Conservation (phyloP, 2,888 invertebrate genomes). For the Calliopum simillimum region DNA sequence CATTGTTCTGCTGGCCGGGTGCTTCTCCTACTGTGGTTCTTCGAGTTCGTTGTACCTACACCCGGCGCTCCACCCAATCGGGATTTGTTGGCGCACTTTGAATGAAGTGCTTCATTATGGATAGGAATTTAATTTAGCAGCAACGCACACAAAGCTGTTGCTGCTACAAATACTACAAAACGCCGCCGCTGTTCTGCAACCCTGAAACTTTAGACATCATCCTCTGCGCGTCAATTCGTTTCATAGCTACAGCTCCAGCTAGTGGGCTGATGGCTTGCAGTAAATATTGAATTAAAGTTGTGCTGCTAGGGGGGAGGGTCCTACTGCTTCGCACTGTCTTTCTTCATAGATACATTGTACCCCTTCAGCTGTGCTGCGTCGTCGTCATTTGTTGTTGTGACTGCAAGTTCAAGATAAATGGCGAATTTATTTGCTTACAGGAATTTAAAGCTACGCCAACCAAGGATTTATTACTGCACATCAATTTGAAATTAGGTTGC, state of each 20-base stretch:
- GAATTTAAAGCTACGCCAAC: conserved; percentile 27
- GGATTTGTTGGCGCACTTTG: not conserved
- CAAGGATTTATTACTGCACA: conserved; percentile 24
- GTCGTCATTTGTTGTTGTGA: not conserved
- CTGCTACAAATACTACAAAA: conserved; percentile 8
- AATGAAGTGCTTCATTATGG: conserved; percentile 30
- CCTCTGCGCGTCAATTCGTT: too few species aligned
- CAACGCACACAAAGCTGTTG: too few species aligned
- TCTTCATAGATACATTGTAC: not conserved
- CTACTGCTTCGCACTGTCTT: not conserved
- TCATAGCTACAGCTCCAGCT: too few species aligned
- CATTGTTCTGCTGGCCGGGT: conserved; percentile 15
- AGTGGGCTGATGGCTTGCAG: conserved; percentile 4
- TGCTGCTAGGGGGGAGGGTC: conserved; percentile 16
- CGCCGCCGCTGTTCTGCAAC: not conserved
- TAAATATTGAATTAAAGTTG: conserved; percentile 21
- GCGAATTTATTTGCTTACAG: conserved; percentile 32
- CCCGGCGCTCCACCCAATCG: not conserved
- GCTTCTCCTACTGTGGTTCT: not conserved
- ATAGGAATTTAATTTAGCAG: conserved; percentile 45
- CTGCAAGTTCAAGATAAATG: conserved; percentile 24
- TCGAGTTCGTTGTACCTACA: not conserved
- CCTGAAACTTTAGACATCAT: conserved; percentile 2
- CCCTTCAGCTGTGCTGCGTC: not conserved
- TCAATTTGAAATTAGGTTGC: conserved; percentile 25